These are phyloP conservation scores for Lithophane ornitopus DNA, from an alignment of 2,888 invertebrate species.

Conservation along the genomic window DNA sequence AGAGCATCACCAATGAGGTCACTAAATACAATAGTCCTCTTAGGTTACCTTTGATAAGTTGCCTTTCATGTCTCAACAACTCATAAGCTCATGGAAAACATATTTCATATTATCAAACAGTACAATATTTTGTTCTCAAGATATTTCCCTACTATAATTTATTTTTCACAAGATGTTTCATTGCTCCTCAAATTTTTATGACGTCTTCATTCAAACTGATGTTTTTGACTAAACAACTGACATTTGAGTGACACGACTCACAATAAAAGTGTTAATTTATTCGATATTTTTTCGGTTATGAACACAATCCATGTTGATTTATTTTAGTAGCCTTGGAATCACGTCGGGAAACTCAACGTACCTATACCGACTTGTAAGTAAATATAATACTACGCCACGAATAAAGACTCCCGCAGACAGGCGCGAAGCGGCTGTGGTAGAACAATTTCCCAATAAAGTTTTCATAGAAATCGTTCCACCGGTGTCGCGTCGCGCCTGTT, in stretches of 20 bases:
- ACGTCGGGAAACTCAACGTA: slow-evolving; percentile 46
- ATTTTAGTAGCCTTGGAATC: slow-evolving; percentile 65
- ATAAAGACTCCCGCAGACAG: background rate
- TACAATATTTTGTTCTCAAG: background rate
- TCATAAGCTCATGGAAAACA: slow-evolving; percentile 14
- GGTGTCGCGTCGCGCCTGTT: background rate
- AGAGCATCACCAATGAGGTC: background rate
- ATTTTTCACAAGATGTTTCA: slow-evolving; percentile 23
- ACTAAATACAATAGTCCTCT: too few species aligned
- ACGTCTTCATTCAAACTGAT: slow-evolving; percentile 22
- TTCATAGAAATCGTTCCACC: background rate
- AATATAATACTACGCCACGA: slow-evolving; percentile 52
- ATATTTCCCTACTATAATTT: slow-evolving; percentile 12
- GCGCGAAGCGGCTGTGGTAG: background rate
- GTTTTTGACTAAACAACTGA: slow-evolving; percentile 33
- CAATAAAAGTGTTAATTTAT: slow-evolving; percentile 56
- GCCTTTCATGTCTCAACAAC: slow-evolving; percentile 1
- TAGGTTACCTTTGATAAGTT: background rate
- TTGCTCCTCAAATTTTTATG: background rate
- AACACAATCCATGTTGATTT: slow-evolving; percentile 48
- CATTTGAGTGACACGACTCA: slow-evolving; percentile 50
- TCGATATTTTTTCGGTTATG: slow-evolving; percentile 42
- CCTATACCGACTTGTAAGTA: background rate
- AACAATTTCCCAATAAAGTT: background rate
- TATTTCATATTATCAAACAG: slow-evolving; percentile 1